phyloP scores from a whole-genome alignment of 2,113 vertebrate genomes.

The Dicrurus megarhynchus region DNA sequence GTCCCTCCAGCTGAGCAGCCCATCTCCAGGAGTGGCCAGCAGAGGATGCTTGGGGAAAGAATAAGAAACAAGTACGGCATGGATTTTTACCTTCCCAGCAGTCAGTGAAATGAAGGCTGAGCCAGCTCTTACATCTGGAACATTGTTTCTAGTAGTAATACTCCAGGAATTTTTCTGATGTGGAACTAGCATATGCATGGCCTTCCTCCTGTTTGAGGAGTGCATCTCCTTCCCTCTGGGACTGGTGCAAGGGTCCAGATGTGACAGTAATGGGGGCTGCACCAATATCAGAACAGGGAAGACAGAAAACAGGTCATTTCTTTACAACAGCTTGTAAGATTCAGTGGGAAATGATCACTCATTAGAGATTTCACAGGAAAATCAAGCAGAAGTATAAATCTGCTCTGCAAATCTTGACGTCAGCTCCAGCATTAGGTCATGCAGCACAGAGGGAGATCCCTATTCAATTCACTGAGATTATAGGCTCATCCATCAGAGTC shows the following conservation, averaged over 20 bases:
- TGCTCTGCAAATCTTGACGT: slow-evolving; percentile 8
- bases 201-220: not conserved
- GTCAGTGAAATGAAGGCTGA: not conserved
- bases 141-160: not conserved
- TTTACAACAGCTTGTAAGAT: not conserved
- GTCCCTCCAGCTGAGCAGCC: not conserved
- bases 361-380: not conserved
- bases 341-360: not conserved
- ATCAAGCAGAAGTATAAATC: not conserved
- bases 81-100: not conserved
- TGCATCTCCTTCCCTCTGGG: not conserved
- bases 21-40: slow-evolving; percentile 23
- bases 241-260: not conserved
- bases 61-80: not conserved
- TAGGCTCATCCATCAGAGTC: not conserved
- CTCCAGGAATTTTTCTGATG: not conserved
- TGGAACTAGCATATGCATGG: fast-evolving
- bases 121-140: not conserved
- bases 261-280: not conserved
- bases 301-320: not conserved
- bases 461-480: not conserved
- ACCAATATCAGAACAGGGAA: not conserved
- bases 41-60: slow-evolving; percentile 61
- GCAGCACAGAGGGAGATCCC: slow-evolving; percentile 37
- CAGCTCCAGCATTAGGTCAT: slow-evolving; percentile 19